A percentile compares a stretch with the other conserved stretches of the same genome.
phyloP scores from a whole-genome alignment of 2,888 invertebrate species.

The Steromphala cineraria region DNA sequence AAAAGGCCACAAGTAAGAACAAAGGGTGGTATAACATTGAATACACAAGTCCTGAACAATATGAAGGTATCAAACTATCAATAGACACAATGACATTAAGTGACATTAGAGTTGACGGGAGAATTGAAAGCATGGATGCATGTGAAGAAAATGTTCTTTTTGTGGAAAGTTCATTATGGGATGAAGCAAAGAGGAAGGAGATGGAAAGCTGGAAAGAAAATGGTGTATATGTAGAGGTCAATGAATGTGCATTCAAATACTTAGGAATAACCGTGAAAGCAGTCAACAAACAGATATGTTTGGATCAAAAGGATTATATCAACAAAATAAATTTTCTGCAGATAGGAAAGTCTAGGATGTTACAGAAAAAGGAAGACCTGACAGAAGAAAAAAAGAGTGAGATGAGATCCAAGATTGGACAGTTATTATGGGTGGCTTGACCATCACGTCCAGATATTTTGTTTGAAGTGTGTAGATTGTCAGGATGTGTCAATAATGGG shows the following conservation, averaged over 20 bases:
- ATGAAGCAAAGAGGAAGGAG: not conserved
- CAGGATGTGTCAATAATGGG: not conserved
- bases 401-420: not conserved
- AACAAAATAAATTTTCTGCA: not conserved
- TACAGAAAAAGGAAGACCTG: not conserved
- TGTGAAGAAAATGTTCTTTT: not conserved
- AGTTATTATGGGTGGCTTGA: conserved; percentile 10
- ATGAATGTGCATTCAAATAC: not conserved
- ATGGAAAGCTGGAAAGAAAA: not conserved
- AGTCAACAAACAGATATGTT: conserved; percentile 3
- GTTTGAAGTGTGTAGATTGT: conserved; percentile 18
- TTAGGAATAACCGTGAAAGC: conserved; percentile 5
- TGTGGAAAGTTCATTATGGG: not conserved
- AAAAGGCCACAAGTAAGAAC: conserved; percentile 36
- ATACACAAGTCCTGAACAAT: not conserved
- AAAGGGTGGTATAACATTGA: conserved; percentile 31
- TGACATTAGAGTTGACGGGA: not conserved
- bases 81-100: not conserved
- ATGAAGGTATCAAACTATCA: not conserved
- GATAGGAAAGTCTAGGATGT: not conserved
- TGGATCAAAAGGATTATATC: conserved; percentile 6
- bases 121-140: not conserved
- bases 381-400: not conserved
- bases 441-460: not conserved
- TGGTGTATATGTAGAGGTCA: not conserved